Evolutionary conservation across 1,140 invertebrate genomes (phyloP), one percentile per base, ranked within the genome.

Genomic region (Matsumurasca onukii): DNA sequence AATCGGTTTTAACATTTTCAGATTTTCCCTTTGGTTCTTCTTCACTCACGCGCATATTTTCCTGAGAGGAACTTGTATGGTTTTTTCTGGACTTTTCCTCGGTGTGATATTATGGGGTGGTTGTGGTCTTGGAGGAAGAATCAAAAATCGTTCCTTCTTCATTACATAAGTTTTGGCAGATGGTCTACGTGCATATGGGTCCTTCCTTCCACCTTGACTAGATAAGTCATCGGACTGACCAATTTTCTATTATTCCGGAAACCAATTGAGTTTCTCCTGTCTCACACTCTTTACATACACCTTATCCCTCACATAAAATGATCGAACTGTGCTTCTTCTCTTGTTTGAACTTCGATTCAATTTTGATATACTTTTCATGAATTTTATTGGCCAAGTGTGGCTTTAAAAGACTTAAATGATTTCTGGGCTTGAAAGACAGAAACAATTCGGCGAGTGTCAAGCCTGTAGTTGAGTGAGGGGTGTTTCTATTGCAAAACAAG

Each of bases 401-500:
- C n/a, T n/a, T n/a, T n/a, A n/a, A n/a, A n/a, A n/a, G n/a, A n/a
- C 5, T 51, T n/a, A n/a, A n/a, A 51, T n/a, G n/a, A 20, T 51
- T 51, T 51, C 49, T 51, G n/a, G 49, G 49, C 24, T 51, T 51
- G 17, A 45, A 45, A 12, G 9, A 12, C n/a, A 51, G n/a, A 17
- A 51, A 20, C 5, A 64, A 25, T 31, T 64, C 25, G 34, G 62
- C 62, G n/a, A 31, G 62, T 1, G 29, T 20, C 30, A 64, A 17
- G 24, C 62, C 62, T 20, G 62, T 31, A 29, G 30, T 31, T 31
- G 30, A 64, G 25, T 64, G 62, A 12, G 62, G 62, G 17, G 62
- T 64, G 25, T 64, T 64, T 31, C 62, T 64, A 45, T 64, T 31
- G 17, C 20, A 17, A 20, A 64, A 64, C 20, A 64, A 31, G 39